These are phyloP conservation scores for Coccyzus lansbergi DNA, from an alignment of 2,797 vertebrate species.

Conservation along the genomic window DNA sequence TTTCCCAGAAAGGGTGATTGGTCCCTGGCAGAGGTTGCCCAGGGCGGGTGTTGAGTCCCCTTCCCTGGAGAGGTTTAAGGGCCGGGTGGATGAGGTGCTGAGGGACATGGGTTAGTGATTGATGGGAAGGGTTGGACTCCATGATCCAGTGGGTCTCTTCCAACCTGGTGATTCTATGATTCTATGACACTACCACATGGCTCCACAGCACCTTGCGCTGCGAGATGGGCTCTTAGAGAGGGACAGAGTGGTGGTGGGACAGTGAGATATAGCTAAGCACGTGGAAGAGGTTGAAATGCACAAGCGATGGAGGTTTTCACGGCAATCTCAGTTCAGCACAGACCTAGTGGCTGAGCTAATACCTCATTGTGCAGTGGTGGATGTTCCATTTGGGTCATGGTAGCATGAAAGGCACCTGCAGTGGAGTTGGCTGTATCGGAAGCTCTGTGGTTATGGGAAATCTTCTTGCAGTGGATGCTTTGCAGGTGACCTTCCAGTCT, in stretches of 20 bases:
- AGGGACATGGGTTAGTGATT: too few relatives aligned
- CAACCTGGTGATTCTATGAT: neutral
- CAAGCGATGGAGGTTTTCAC: neutral
- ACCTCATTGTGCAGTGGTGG: neutral
- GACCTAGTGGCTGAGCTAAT: neutral
- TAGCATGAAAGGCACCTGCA: neutral
- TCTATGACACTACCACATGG: neutral
- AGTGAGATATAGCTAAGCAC: neutral
- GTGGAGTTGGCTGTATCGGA: neutral
- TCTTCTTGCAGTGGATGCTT: neutral
- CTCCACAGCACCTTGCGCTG: neutral
- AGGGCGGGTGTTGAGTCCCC: too few relatives aligned
- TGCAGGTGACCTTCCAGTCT: neutral
- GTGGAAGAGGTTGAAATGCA: neutral
- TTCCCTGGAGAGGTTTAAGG: too few relatives aligned
- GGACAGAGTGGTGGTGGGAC: neutral
- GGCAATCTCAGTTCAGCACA: neutral
- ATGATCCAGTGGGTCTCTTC: too few relatives aligned
- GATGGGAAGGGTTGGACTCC: too few relatives aligned
- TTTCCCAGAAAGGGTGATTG: too few relatives aligned
- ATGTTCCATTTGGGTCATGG: neutral
- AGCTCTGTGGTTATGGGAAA: neutral
- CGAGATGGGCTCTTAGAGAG: neutral
- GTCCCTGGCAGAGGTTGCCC: too few relatives aligned
- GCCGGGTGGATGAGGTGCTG: too few relatives aligned